A percentile compares a stretch with the other conserved stretches of the same genome.
phyloP scores from a whole-genome alignment of 2,113 vertebrate genomes.

The Ammodramus savannarum region DNA sequence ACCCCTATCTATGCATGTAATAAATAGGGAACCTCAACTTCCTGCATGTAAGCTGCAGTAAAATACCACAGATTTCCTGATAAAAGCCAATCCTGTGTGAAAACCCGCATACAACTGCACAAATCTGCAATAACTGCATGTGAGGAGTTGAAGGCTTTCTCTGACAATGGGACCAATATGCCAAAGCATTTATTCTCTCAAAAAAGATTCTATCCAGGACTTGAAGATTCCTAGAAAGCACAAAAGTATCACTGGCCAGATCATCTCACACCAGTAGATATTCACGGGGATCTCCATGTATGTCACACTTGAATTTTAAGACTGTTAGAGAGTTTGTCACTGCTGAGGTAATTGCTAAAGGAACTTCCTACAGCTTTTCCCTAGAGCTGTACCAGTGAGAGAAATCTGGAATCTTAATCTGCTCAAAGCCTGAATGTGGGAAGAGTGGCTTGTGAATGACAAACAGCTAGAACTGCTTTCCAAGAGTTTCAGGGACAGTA shows the following conservation, averaged over 20 bases:
- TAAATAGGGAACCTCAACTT: neutral
- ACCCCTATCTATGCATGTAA: neutral
- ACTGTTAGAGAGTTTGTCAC: neutral
- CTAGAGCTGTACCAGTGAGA: neutral
- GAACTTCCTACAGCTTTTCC: neutral
- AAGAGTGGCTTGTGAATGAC: neutral
- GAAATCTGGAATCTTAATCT: neutral
- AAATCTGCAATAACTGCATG: fast-evolving
- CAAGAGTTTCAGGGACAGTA: neutral
- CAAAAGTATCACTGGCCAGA: neutral
- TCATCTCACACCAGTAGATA: neutral
- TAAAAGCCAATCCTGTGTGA: neutral
- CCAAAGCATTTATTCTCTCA: neutral
- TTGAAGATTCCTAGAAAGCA: neutral
- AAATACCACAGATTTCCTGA: neutral
- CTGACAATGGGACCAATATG: neutral
- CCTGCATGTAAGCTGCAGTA: neutral
- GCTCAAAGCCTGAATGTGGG: neutral
- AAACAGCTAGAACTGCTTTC: neutral
- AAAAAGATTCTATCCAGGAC: neutral
- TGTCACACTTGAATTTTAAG: neutral
- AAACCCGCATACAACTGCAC: fast-evolving
- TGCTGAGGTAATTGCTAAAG: neutral
- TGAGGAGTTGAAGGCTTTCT: neutral
- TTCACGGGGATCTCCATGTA: neutral